A percentile compares a stretch with the other conserved stretches of the same genome.
Evolutionary conservation across 2,113 vertebrate species (phyloP).

Genomic region (Apteryx owenii): DNA sequence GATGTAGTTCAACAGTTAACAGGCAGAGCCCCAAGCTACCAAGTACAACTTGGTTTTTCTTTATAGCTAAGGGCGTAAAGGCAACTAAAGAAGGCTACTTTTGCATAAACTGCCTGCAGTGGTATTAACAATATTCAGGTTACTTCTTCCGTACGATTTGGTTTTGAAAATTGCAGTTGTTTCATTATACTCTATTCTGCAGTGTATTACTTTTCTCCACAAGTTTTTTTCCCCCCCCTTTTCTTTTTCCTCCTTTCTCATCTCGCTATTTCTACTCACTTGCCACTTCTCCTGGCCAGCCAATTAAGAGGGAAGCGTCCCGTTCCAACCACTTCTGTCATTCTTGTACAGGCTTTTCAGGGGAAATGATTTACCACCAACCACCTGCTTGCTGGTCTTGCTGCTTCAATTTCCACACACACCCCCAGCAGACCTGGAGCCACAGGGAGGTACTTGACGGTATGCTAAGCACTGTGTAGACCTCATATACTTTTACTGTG

Average conservation of each 20-base stretch:
- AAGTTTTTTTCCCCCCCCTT: not conserved
- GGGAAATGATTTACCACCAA: not conserved
- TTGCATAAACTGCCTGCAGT: not conserved
- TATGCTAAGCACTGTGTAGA: not conserved
- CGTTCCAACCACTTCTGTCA: not conserved
- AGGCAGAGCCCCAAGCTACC: not conserved
- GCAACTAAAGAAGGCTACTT: not conserved
- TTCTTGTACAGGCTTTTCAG: not conserved
- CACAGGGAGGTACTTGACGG: not conserved
- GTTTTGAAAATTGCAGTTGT: not conserved
- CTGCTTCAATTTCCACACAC: not conserved
- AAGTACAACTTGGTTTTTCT: not conserved
- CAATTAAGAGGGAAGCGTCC: not conserved
- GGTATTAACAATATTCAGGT: not conserved
- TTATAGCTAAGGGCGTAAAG: not conserved
- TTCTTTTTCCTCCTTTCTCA: not conserved
- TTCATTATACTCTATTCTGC: not conserved
- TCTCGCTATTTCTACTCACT: not conserved
- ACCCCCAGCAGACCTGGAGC: not conserved
- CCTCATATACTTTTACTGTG: not conserved
- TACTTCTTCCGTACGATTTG: not conserved
- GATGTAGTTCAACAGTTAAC: not conserved
- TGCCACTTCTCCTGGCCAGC: not conserved
- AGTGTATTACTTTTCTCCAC: not conserved
- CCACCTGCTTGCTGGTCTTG: not conserved